Conservation (phyloP, 1,140 invertebrate species). For the Bicyclus anynana region DNA sequence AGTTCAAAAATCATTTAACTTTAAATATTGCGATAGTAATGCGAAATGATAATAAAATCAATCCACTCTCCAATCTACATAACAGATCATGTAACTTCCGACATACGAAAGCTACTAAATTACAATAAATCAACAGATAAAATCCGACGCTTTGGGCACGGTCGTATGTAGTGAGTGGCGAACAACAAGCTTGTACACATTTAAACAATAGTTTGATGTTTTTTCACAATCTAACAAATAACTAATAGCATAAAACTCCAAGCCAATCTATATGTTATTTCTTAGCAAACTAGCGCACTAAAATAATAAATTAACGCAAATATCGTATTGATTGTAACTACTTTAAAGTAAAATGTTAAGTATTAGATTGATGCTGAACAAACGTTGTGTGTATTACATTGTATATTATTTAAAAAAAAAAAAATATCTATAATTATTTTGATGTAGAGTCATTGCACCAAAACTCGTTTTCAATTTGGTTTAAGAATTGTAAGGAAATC, state of each 20-base stretch:
- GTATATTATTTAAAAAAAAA: no score
- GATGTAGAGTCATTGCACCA: not conserved
- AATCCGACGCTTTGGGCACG: not conserved
- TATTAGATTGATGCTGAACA: constrained; percentile 28
- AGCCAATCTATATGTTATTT: not conserved
- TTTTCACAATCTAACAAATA: constrained; percentile 25
- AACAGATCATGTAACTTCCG: no score
- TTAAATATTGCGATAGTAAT: no score
- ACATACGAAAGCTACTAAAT: no score
- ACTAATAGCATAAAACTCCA: constrained; percentile 11
- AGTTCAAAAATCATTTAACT: no score
- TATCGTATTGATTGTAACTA: not conserved
- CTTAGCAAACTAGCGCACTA: constrained; percentile 11
- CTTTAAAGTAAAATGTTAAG: constrained; percentile 4
- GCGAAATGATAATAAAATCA: no score
- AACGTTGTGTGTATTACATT: constrained; percentile 14
- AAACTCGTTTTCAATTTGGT: not conserved
- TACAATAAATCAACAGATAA: not conserved
- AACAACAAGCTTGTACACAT: constrained; percentile 16
- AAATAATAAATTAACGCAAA: constrained; percentile 13
- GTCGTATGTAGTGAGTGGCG: not conserved
- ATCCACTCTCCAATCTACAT: no score
- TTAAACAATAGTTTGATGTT: constrained; percentile 14
- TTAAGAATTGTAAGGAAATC: not conserved
- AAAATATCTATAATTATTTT: no score